Evolutionary conservation across 2,888 invertebrate species (phyloP).

Genomic region (Xanthorhoe designata): DNA sequence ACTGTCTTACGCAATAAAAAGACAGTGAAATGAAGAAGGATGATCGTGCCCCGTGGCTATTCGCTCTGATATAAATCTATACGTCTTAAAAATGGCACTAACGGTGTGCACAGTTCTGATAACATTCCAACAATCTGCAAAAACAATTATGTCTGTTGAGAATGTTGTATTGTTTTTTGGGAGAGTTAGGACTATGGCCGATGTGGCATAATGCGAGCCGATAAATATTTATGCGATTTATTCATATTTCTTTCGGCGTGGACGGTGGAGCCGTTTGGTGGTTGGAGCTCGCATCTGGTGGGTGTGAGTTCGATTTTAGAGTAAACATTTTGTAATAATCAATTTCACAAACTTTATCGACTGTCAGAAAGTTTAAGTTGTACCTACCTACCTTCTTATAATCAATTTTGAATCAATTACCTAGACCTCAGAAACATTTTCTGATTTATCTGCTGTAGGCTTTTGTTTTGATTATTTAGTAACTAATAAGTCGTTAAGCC

Average conservation of each 20-base stretch:
- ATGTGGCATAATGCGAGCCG: slow-evolving; percentile 70
- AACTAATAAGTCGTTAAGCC: no score
- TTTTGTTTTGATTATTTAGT: no score
- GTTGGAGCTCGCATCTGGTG: slow-evolving; percentile 27
- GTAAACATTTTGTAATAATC: neutral
- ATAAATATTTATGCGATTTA: slow-evolving; percentile 83
- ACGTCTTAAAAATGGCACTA: slow-evolving; percentile 73
- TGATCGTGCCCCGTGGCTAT: slow-evolving; percentile 44
- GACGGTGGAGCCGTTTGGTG: slow-evolving; percentile 43
- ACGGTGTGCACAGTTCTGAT: slow-evolving; percentile 71
- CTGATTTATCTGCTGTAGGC: no score
- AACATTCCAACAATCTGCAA: slow-evolving; percentile 74
- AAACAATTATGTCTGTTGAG: slow-evolving; percentile 76
- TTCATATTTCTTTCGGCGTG: slow-evolving; percentile 66
- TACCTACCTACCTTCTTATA: no score
- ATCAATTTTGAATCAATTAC: no score
- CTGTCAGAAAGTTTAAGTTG: neutral
- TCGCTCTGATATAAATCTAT: slow-evolving; percentile 53
- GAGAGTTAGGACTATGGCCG: slow-evolving; percentile 63
- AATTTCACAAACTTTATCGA: neutral
- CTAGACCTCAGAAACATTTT: no score
- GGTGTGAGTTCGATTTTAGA: slow-evolving; percentile 26
- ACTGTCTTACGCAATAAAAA: slow-evolving; percentile 47
- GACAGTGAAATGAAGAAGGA: slow-evolving; percentile 45
- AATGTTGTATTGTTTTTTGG: slow-evolving; percentile 73